Evolutionary conservation across 1,140 invertebrate species (phyloP), one percentile per base, ranked within the genome.

Genomic region (Drosophila sp.): DNA sequence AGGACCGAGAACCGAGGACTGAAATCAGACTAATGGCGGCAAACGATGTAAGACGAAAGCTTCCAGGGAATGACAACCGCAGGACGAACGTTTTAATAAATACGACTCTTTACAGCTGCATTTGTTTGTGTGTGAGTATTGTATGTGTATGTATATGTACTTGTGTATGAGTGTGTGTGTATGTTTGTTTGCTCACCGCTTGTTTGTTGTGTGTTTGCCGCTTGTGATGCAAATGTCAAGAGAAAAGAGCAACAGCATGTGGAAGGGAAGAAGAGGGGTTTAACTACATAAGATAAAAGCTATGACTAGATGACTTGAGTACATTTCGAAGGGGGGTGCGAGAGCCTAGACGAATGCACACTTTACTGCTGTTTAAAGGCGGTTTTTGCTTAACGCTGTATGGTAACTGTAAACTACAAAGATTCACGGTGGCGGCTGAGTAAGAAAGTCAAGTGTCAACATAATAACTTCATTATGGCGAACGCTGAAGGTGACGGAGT

Each of bases 371-470:
- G 38, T 53, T 72, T 58, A 25, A 58, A 51, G 54, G 63, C 46
- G 46, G 59, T 13, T 50, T 56, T 54, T 56, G 32, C 27, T 27
- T 58, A 70, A 54, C 59, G 57, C 51, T 56, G 40, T 50, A 66
- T 59, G 38, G 53, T 53, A 50, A 66, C 63, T 48, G 45, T 53
- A 40, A 73, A 80, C 56, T 78, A 78, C 48, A 72, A 78, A 76
- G 79, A 83, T 82, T 64, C 67, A 74, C 62, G 78, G 41, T 13
- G 65, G 41, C 34, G 38, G 63, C 41, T 72, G 78, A 69, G 69
- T 72, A 79, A 87, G 71, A 38, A 79, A 83, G 79, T 65, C 79
- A 77, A 89, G 83, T 87, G 83, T 87, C 83, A 82, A 87, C 83
- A 87, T 70, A 86, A 87, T 87, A 87, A 89, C 78, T 87, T 87